Evolutionary conservation across 1,140 invertebrate genomes (phyloP).

Genomic region (Aphelenchoides avenae): DNA sequence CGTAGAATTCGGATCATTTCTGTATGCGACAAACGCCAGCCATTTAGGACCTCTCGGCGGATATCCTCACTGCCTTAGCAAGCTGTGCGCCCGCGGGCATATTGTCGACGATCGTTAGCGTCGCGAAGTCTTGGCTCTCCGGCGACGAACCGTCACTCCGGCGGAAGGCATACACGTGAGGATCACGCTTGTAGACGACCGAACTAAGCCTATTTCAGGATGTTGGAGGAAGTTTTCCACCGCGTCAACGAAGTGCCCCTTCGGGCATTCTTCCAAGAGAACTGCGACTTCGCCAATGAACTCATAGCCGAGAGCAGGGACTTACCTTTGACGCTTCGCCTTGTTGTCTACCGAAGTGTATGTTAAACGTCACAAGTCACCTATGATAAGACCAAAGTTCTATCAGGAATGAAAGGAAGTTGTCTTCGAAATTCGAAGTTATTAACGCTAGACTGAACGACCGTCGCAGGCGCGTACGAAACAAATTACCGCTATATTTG

Average conservation of each 20-base stretch:
- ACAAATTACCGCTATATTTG: too few species aligned
- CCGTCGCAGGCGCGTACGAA: too few species aligned
- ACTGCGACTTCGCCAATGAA: slow-evolving; percentile 10
- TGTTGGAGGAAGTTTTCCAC: slow-evolving; percentile 27
- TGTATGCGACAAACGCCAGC: not conserved
- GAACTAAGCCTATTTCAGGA: slow-evolving; percentile 13
- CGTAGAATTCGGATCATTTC: not conserved
- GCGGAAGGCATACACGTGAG: slow-evolving; percentile 34
- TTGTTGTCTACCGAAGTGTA: slow-evolving; percentile 10
- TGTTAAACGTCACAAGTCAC: not conserved
- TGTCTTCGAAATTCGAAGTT: too few species aligned
- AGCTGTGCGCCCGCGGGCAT: not conserved
- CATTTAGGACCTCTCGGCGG: slow-evolving; percentile 20
- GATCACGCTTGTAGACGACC: too few species aligned
- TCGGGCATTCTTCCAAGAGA: slow-evolving; percentile 15
- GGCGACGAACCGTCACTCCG: slow-evolving; percentile 12
- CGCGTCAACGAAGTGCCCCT: slow-evolving; percentile 19
- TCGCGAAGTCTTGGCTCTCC: slow-evolving; percentile 8
- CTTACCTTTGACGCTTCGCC: not conserved
- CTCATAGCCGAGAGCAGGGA: slow-evolving; percentile 7
- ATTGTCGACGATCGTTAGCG: slow-evolving; percentile 1
- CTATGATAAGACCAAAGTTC: too few species aligned
- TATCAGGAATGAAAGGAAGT: too few species aligned
- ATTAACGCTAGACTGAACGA: too few species aligned
- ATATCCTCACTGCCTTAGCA: slow-evolving; percentile 26